Conservation (phyloP, 1,140 invertebrate species). For the Sycophila sp. region DNA sequence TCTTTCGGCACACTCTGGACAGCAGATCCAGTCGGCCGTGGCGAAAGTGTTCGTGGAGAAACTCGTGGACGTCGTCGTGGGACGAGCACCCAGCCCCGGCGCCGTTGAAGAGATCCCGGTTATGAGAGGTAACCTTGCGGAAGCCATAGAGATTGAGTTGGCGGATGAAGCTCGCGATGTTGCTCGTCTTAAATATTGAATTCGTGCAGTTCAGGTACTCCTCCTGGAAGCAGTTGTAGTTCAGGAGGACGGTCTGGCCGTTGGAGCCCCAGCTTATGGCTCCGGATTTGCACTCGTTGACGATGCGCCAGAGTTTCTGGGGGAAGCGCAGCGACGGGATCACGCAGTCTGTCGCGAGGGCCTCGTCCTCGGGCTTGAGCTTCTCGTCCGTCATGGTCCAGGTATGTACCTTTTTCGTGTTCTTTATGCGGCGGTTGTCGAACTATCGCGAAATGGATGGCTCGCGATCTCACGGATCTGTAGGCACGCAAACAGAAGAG, state of each 20-base stretch:
- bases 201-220: conserved; percentile 66
- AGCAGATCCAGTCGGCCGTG: conserved; percentile 66
- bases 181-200: conserved; percentile 71
- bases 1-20: conserved; percentile 68
- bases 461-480: too few species aligned
- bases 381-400: not conserved
- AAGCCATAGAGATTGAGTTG: conserved; percentile 73
- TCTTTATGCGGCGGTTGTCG: not conserved
- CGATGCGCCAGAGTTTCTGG: conserved; percentile 71
- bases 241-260: conserved; percentile 68
- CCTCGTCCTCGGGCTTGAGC: not conserved
- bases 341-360: not conserved
- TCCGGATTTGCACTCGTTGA: conserved; percentile 66
- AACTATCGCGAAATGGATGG: too few species aligned
- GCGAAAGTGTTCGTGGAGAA: conserved; percentile 70
- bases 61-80: conserved; percentile 71
- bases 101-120: conserved; percentile 60
- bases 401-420: not conserved
- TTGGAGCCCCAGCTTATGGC: conserved; percentile 69
- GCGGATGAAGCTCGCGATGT: conserved; percentile 72
- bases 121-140: conserved; percentile 71
- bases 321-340: conserved; percentile 68
- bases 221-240: conserved; percentile 68
- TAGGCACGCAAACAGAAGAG: not conserved
- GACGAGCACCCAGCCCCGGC: conserved; percentile 50